Percentiles rank a stretch among this genome's conserved stretches.
Conservation (phyloP, 2,888 invertebrate species). For the Cheilosia vernalis region DNA sequence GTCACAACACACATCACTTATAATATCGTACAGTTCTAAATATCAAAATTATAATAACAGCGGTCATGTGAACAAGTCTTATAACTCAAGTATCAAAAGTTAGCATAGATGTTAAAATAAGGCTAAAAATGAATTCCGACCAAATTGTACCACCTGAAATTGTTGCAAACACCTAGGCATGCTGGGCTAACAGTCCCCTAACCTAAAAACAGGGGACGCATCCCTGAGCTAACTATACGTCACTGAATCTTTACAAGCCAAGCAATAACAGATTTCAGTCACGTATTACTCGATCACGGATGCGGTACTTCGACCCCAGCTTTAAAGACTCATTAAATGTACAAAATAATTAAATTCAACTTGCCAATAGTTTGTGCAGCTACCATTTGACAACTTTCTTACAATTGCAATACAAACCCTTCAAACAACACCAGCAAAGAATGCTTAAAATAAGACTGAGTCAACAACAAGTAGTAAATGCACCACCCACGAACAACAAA, state of each 20-base stretch:
- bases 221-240: too few species aligned
- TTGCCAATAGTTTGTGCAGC: neutral
- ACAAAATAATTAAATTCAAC: neutral
- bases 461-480: slow-evolving; percentile 71
- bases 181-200: neutral
- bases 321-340: neutral
- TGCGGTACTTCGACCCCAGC: too few species aligned
- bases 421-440: slow-evolving; percentile 62
- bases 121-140: too few species aligned
- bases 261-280: too few species aligned
- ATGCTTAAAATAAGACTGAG: slow-evolving; percentile 74
- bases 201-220: neutral
- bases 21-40: too few species aligned
- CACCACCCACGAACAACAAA: slow-evolving; percentile 46
- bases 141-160: neutral
- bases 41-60: too few species aligned
- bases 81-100: too few species aligned
- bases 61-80: too few species aligned
- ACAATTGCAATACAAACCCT: slow-evolving; percentile 44
- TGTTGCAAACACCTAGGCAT: neutral
- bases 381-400: neutral
- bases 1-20: too few species aligned
- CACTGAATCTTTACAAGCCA: too few species aligned
- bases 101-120: too few species aligned
- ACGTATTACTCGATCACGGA: too few species aligned